Conservation (phyloP, 2,888 invertebrate genomes). For the Mantis religiosa region DNA sequence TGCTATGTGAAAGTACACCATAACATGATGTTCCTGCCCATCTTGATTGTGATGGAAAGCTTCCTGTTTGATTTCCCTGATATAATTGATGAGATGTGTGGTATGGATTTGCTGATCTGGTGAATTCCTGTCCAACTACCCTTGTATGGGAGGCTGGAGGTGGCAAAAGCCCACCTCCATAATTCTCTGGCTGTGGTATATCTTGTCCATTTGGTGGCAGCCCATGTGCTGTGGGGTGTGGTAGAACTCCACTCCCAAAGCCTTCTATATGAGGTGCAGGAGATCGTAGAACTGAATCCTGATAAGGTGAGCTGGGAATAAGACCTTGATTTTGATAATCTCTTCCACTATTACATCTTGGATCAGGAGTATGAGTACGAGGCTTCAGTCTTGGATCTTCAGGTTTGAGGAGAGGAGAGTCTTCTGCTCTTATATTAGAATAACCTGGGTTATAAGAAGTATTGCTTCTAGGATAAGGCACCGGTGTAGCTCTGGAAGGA, state of each 20-base stretch:
- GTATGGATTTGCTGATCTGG: not conserved
- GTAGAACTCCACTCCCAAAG: not conserved
- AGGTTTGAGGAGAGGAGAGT: not conserved
- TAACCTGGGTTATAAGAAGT: not conserved
- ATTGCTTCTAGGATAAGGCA: not conserved
- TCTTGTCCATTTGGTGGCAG: not conserved
- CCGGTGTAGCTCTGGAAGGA: not conserved
- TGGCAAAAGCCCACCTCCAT: not conserved
- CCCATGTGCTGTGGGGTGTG: not conserved
- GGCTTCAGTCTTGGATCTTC: not conserved
- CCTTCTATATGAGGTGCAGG: not conserved
- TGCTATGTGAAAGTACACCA: not conserved
- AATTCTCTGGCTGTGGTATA: not conserved
- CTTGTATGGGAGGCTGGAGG: not conserved
- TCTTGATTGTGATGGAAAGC: not conserved
- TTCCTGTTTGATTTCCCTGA: not conserved
- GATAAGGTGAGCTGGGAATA: not conserved
- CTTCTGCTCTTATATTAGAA: not conserved
- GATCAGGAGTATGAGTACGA: not conserved
- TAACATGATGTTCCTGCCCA: constrained; percentile 10
- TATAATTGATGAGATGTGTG: not conserved
- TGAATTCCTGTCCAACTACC: not conserved
- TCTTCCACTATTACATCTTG: not conserved
- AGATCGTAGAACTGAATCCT: not conserved
- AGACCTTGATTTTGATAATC: not conserved